These are phyloP conservation scores for Rhodinocichla rosea DNA, from an alignment of 2,113 vertebrate species.

Conservation along the genomic window DNA sequence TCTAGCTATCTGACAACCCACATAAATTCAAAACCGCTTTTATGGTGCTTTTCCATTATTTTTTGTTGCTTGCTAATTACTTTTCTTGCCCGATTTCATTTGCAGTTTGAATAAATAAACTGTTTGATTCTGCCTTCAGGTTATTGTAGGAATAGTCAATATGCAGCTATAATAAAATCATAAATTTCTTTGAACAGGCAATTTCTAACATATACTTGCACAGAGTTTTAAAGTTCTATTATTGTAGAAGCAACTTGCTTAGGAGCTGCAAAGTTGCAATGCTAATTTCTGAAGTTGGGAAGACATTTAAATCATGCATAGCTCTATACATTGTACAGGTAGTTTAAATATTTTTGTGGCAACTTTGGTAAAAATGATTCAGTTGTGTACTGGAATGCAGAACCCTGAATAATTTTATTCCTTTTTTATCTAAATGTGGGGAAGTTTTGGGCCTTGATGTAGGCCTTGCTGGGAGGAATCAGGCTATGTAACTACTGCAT, in stretches of 20 bases:
- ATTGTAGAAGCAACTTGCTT: conserved; percentile 62
- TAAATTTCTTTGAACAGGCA: conserved; percentile 81
- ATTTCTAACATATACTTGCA: conserved; percentile 72
- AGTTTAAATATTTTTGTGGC: conserved; percentile 1
- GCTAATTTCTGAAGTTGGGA: conserved; percentile 49
- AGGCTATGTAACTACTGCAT: not conserved
- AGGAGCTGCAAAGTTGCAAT: conserved; percentile 49
- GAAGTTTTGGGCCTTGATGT: not conserved
- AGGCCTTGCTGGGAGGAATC: not conserved
- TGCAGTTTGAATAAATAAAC: conserved; percentile 82
- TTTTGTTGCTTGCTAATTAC: conserved; percentile 80
- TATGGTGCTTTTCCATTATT: conserved; percentile 76
- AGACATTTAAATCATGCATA: not conserved
- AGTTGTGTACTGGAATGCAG: not conserved
- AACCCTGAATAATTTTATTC: not conserved
- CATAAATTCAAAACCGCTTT: conserved; percentile 72
- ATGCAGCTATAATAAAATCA: conserved; percentile 79
- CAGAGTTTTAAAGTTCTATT: conserved; percentile 67
- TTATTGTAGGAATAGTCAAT: conserved; percentile 77
- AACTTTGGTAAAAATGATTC: not conserved
- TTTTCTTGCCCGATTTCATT: conserved; percentile 78
- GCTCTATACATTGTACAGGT: not conserved
- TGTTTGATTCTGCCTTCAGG: conserved; percentile 74
- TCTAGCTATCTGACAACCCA: conserved; percentile 69
- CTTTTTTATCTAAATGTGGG: not conserved